phyloP scores from a whole-genome alignment of 1,140 invertebrate genomes.

The Eueides isabella region DNA sequence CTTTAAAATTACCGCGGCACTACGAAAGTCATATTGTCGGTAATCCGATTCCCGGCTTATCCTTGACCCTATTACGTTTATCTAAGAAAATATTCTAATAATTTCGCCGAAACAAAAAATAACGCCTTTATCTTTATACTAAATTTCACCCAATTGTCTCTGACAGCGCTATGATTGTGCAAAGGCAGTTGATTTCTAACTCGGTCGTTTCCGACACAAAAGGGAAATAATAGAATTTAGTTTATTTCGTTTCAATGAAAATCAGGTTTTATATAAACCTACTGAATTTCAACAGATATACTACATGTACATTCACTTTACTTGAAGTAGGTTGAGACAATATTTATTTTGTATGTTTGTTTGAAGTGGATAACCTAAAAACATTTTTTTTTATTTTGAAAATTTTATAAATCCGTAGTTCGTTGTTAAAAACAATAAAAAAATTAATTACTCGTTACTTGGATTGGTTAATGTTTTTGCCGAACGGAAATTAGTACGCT shows the following conservation, averaged over 20 bases:
- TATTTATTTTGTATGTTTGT: too few relatives aligned
- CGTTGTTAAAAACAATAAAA: too few relatives aligned
- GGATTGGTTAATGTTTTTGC: too few relatives aligned
- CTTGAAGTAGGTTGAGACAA: not conserved
- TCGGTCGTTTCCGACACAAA: not conserved
- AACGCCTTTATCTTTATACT: not conserved
- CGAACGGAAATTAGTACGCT: too few relatives aligned
- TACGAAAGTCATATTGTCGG: not conserved
- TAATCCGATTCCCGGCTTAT: not conserved
- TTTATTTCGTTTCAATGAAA: not conserved
- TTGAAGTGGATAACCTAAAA: too few relatives aligned
- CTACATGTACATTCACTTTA: not conserved
- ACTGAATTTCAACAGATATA: not conserved
- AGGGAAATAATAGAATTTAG: not conserved
- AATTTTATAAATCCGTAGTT: too few relatives aligned
- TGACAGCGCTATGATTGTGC: not conserved
- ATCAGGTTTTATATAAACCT: not conserved
- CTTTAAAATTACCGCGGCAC: not conserved
- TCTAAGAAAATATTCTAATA: not conserved
- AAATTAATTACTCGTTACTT: too few relatives aligned
- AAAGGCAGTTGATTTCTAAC: slow-evolving; percentile 4
- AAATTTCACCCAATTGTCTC: not conserved
- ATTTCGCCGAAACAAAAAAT: not conserved
- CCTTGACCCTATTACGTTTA: not conserved
- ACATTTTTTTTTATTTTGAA: too few relatives aligned